Percentiles rank a stretch among this genome's conserved stretches.
Conservation (phyloP, 2,113 vertebrate species). For the Herpetotheres cachinnans region DNA sequence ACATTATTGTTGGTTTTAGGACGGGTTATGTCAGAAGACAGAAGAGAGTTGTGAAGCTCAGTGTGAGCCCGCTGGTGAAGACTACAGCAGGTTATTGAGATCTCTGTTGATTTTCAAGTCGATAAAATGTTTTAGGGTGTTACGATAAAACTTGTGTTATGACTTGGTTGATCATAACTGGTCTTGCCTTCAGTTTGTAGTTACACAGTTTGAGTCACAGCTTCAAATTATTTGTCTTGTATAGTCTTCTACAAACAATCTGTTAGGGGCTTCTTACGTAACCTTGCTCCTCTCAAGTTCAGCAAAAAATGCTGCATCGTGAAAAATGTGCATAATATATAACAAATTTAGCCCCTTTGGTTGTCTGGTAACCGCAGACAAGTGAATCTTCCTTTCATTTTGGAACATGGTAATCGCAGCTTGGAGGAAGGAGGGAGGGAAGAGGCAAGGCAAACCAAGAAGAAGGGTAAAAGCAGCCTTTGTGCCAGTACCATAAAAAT, state of each 20-base stretch:
- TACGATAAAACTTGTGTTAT: neutral
- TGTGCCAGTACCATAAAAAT: neutral
- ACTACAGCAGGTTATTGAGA: neutral
- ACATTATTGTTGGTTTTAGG: neutral
- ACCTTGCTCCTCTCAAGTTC: conserved; percentile 40
- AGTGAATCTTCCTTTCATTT: neutral
- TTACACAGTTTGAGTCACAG: conserved; percentile 35
- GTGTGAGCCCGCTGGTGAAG: neutral
- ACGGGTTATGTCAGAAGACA: neutral
- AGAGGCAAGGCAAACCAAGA: neutral
- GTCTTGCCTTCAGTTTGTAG: conserved; percentile 20
- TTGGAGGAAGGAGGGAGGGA: neutral
- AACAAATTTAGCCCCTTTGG: conserved; percentile 43
- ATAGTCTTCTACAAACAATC: conserved; percentile 13
- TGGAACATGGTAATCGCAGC: neutral
- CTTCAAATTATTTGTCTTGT: conserved; percentile 39
- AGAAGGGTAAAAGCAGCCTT: neutral
- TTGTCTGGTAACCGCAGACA: neutral
- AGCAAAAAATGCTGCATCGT: conserved; percentile 41
- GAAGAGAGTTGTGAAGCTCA: neutral
- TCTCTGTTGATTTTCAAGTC: neutral
- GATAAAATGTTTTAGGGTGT: neutral
- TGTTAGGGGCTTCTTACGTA: conserved; percentile 47
- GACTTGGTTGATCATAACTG: neutral
- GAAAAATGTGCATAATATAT: conserved; percentile 37